A percentile compares a stretch with the other conserved stretches of the same genome.
phyloP scores from a whole-genome alignment of 2,113 vertebrate genomes.

The Poeciliopsis retropinna region DNA sequence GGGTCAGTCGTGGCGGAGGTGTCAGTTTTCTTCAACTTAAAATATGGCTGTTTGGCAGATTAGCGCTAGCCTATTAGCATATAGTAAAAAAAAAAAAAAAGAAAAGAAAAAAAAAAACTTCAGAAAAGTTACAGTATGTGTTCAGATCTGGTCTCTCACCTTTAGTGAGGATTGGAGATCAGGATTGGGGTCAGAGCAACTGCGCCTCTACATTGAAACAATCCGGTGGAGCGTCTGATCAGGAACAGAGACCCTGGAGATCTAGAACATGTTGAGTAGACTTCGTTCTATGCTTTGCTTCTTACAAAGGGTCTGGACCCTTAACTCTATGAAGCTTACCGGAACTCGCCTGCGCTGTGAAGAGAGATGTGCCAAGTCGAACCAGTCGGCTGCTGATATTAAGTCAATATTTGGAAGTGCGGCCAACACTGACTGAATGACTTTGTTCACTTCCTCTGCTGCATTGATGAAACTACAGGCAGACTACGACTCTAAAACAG shows the following conservation, averaged over 20 bases:
- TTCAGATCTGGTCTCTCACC: neutral
- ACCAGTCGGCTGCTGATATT: no score
- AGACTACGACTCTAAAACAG: no score
- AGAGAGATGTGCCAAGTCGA: no score
- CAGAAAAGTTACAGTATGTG: neutral
- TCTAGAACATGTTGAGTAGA: neutral
- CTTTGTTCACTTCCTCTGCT: no score
- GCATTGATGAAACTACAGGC: no score
- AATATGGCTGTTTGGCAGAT: neutral
- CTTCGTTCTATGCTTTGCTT: no score
- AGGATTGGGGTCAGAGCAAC: neutral
- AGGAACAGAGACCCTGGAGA: neutral
- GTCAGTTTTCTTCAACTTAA: slow-evolving; percentile 29
- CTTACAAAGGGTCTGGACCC: no score
- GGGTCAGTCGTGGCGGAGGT: slow-evolving; percentile 44
- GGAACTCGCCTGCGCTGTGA: no score
- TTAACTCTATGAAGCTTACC: no score
- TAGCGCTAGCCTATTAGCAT: neutral
- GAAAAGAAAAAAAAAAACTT: neutral
- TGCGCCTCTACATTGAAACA: neutral
- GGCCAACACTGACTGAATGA: no score
- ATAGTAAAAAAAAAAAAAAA: neutral
- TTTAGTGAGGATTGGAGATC: neutral
- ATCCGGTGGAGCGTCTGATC: neutral
- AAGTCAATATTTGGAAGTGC: no score